Base-by-base conservation (phyloP, 2,113 vertebrate genomes). In the Myiozetetes cayanensis region DNA sequence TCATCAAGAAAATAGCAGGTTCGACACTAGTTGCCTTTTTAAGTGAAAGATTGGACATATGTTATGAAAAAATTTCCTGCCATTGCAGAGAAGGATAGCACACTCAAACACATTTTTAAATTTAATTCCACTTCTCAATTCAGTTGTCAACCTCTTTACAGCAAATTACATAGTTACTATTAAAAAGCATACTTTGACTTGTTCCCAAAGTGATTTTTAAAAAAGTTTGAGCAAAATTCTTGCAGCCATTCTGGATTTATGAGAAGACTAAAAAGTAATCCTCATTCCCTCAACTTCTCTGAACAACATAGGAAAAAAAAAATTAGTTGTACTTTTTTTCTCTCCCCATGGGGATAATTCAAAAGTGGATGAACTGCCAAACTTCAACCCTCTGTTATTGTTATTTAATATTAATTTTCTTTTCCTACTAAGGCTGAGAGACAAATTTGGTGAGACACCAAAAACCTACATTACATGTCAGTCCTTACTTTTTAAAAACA, bases 1-100 rank as follows among this genome's bases (percentile, higher is more conserved):
- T 97, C 91, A 94, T 97, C 96, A 97, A 95, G 85, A 94, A 97
- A 95, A 96, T 91, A 95, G 87, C 93, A 94, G 85, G 82, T 95
- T 96, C 47, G 76, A 96, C 93, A 95, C 76, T 93, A 93, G 95
- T 95, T 96, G 95, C 90, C 90, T 96, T 96, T 97, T 94, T 91
- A 97, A 96, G 87, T 97, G 96, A 97, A 96, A 88, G 87, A 96
- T 94, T 95, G 95, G 92, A 93, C 96, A 85, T 92, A 74, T 11
- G 33, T 73, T 94, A 72, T 71, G 73, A 94, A 96, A 91, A 94
- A 97, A 97, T 58, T 83, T 94, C 82, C 80, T 96, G 80, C 85
- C 86, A 93, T 91, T 92, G 73, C 88, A 83, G 84, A 96, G 91
- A 97, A 93, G 67, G 92, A 96, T 91, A 87, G 81, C 76, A 68